Conservation (phyloP, 2,888 invertebrate species). For the Drosophila monieri region DNA sequence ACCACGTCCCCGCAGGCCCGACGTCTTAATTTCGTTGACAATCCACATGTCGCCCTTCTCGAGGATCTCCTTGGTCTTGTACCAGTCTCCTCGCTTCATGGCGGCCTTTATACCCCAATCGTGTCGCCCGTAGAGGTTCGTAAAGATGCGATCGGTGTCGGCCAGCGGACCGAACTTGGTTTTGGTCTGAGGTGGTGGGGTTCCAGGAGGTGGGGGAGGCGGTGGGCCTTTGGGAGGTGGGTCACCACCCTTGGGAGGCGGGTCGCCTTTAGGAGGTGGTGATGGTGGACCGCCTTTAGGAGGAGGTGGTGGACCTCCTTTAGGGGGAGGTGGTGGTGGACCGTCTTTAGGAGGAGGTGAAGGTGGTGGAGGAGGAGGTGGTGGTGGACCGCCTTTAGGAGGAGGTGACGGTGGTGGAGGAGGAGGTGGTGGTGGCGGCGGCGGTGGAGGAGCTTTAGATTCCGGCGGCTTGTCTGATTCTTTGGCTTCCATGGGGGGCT, state of each 20-base stretch:
- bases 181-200: slow-evolving; percentile 85
- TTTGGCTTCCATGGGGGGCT: not conserved
- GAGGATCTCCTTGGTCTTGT: slow-evolving; percentile 97
- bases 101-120: slow-evolving; percentile 98
- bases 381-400: too few relatives aligned
- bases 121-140: slow-evolving; percentile 98
- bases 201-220: slow-evolving; percentile 82
- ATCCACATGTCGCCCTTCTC: slow-evolving; percentile 97
- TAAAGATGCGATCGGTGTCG: slow-evolving; percentile 97
- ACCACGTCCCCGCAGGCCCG: slow-evolving; percentile 96
- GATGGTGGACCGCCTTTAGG: slow-evolving; percentile 59
- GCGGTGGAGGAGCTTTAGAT: not conserved
- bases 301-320: slow-evolving; percentile 5
- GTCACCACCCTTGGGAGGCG: slow-evolving; percentile 9
- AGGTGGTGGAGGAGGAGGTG: slow-evolving; percentile 1
- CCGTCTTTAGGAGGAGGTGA: too few relatives aligned
- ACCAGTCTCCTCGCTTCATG: slow-evolving; percentile 96
- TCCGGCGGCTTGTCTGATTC: not conserved
- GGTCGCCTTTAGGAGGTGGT: slow-evolving; percentile 53
- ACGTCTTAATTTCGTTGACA: slow-evolving; percentile 96
- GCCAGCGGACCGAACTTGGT: slow-evolving; percentile 87
- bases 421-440: not conserved
- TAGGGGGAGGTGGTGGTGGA: not conserved
- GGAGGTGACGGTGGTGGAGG: too few relatives aligned
- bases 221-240: slow-evolving; percentile 23